phyloP scores from a whole-genome alignment of 2,113 vertebrate genomes.

The Mus pahari region DNA sequence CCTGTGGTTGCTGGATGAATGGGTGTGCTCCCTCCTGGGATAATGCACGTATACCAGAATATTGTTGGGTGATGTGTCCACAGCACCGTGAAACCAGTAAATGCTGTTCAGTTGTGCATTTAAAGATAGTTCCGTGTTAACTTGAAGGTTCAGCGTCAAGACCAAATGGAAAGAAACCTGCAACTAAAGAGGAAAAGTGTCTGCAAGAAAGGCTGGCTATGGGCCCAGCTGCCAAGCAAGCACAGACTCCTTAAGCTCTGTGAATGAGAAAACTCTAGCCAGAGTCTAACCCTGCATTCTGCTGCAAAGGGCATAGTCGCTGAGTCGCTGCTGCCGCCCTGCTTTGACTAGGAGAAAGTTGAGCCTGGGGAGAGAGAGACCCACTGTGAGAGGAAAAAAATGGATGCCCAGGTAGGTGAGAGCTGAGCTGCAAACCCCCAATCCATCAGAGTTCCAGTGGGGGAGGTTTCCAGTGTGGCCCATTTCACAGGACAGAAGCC shows the following conservation, averaged over 20 bases:
- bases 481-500: neutral
- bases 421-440: too few relatives aligned
- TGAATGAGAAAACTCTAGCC: rapidly evolving
- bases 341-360: neutral
- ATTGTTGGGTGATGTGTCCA: neutral
- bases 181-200: neutral
- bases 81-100: neutral
- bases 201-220: neutral
- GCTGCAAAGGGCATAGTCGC: rapidly evolving
- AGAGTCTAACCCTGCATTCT: neutral
- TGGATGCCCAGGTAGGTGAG: rapidly evolving
- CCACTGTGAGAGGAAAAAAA: neutral
- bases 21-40: neutral
- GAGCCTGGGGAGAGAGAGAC: rapidly evolving
- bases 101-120: too few relatives aligned
- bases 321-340: too few relatives aligned
- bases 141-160: neutral
- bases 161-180: neutral
- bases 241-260: rapidly evolving
- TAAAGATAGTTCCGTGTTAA: neutral
- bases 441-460: neutral
- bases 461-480: rapidly evolving
- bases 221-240: neutral
- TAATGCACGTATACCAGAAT: rapidly evolving
- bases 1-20: too few relatives aligned